Conservation (phyloP, 53 echinoderm and acorn worm species). For the Echinarachnius parma region DNA sequence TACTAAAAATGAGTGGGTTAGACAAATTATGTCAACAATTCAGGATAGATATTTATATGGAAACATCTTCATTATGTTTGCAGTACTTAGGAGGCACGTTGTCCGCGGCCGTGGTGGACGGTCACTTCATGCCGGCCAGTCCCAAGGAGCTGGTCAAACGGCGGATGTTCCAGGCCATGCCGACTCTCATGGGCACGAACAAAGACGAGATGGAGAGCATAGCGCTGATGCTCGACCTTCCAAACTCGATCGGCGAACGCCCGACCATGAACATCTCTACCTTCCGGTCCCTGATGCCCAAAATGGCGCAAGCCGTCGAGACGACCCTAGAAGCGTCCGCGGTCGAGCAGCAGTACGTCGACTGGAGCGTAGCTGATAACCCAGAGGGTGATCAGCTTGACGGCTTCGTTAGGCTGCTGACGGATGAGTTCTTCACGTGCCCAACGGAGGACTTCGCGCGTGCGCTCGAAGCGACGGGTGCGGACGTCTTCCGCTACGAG, state of each 20-base stretch:
- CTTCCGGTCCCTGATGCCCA: constrained; percentile 19
- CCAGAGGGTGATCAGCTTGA: constrained; percentile 47
- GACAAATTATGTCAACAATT: no score
- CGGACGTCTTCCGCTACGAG: constrained; percentile 57
- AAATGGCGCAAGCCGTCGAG: constrained; percentile 30
- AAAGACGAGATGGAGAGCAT: constrained; percentile 50
- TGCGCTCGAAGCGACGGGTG: constrained; percentile 12
- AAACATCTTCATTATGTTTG: neutral
- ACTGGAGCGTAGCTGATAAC: constrained; percentile 54
- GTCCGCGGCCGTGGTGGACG: constrained; percentile 60
- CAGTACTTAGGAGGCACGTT: constrained; percentile 21
- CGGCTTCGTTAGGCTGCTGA: constrained; percentile 43
- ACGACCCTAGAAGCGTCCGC: constrained; percentile 41
- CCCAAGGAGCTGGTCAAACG: constrained; percentile 50
- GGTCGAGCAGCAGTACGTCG: constrained; percentile 66
- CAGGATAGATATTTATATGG: no score
- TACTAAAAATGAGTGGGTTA: no score
- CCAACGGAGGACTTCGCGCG: constrained; percentile 49
- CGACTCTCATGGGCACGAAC: constrained; percentile 59
- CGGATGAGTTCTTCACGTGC: constrained; percentile 66
- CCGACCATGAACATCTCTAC: constrained; percentile 34
- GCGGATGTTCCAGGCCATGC: constrained; percentile 46
- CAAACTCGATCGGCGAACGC: neutral
- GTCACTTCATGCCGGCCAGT: constrained; percentile 53
- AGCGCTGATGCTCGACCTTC: constrained; percentile 36